Evolutionary conservation across 1,140 invertebrate genomes (phyloP).

Genomic region (Muscidifurax raptorellus): DNA sequence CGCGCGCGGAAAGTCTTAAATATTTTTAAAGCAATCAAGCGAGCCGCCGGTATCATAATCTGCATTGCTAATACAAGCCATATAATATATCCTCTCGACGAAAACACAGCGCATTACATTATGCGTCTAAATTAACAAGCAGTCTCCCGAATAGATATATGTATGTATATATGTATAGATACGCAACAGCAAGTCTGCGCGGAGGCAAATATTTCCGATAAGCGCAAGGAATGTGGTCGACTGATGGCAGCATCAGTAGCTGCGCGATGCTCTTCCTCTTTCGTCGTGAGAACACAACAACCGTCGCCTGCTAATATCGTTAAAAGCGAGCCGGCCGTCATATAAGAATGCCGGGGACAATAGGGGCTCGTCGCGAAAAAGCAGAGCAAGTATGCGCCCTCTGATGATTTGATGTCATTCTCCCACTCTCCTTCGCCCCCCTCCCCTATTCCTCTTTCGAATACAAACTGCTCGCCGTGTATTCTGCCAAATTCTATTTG

Average conservation of each 20-base stretch:
- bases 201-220: conserved; percentile 21
- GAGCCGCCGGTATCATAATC: too few species aligned
- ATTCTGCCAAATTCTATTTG: conserved; percentile 48
- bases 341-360: conserved; percentile 33
- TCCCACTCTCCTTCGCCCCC: background rate
- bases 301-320: conserved; percentile 30
- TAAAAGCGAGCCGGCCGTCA: conserved; percentile 13
- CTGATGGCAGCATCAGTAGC: background rate
- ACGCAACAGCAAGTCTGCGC: background rate
- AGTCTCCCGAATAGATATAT: too few species aligned
- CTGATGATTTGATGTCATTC: background rate
- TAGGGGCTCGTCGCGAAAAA: conserved; percentile 26
- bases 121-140: conserved; percentile 16
- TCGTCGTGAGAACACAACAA: conserved; percentile 30
- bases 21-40: too few species aligned
- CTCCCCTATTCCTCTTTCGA: too few species aligned
- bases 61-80: too few species aligned
- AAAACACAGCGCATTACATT: too few species aligned
- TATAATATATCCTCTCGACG: too few species aligned
- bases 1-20: too few species aligned
- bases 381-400: conserved; percentile 20
- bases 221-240: conserved; percentile 11
- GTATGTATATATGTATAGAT: background rate
- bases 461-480: conserved; percentile 22
- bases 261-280: background rate